Evolutionary conservation across 1,140 invertebrate genomes (phyloP), one percentile per base, ranked within the genome.

Genomic region (Homarus americanus): DNA sequence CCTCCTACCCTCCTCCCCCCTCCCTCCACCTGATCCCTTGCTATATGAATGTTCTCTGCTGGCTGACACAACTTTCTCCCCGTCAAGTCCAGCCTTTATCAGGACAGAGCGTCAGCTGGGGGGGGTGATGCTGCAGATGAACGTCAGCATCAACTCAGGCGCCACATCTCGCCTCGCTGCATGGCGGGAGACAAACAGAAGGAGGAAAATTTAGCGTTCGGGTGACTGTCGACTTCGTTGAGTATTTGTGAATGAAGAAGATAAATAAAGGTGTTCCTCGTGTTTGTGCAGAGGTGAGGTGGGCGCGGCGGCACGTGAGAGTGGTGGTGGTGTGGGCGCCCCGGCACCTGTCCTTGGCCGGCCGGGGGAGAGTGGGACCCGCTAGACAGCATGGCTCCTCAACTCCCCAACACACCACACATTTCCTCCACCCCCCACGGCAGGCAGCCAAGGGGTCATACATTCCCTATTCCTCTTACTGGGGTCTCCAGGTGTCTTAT

Each of bases 351-450:
- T 69, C 63, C 63, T 69, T 69, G 63, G 63, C 63, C 63, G 63
- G 63, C 58, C 58, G 20, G 63, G n/a, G 28, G 63, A 69, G 63
- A 32, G 63, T 69, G 63, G 63, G 63, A 32, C 63, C 63, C n/a
- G 38, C 78, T 80, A 80, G 78, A 80, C 78, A 80, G 78, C 78
- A 34, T 80, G 78, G 78, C 78, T 80, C 78, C 78, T 32, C n/a
- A 17, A 41, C n/a, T 53, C 36, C n/a, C 36, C 76, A 78, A 10
- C 58, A 63, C 63, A 32, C n/a, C 24, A 32, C n/a, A 32, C 63
- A 9, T 32, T 69, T 24, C 63, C 24, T 69, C n/a, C 63, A 32
- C 10, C n/a, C 63, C n/a, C 63, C 10, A 49, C 15, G 44, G 63
- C n/a, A 32, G 63, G 28, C 17, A 0, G 28, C 63, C 63, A 32